Percentiles rank a stretch among this genome's conserved stretches.
These are phyloP conservation scores for Thecocarcelia acutangulata DNA, from an alignment of 2,888 invertebrate species.

Conservation along the genomic window DNA sequence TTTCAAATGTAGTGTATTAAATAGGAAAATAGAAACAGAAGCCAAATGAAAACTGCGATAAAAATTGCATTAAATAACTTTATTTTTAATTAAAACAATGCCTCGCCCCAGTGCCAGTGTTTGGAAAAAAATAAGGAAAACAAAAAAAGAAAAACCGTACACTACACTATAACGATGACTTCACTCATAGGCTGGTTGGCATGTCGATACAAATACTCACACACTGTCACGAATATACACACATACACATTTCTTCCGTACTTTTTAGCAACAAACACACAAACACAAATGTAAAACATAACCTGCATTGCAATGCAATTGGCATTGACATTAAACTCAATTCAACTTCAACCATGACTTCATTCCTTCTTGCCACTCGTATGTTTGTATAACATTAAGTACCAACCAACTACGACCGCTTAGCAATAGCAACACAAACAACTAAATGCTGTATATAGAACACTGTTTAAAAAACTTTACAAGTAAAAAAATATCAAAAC, in stretches of 20 bases:
- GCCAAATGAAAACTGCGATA: conserved; percentile 33
- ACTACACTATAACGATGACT: conserved; percentile 64
- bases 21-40: conserved; percentile 4
- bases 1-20: conserved; percentile 4
- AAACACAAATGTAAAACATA: conserved; percentile 17
- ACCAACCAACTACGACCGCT: conserved; percentile 22
- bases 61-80: conserved; percentile 57
- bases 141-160: neutral
- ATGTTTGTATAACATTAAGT: conserved; percentile 29
- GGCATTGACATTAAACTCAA: conserved; percentile 72
- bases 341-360: conserved; percentile 70
- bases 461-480: conserved; percentile 24
- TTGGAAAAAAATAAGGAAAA: conserved; percentile 10
- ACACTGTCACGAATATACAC: conserved; percentile 21
- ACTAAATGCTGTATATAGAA: conserved; percentile 41
- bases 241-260: conserved; percentile 37
- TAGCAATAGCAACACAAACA: conserved; percentile 34
- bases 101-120: conserved; percentile 56
- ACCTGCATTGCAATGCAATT: conserved; percentile 63
- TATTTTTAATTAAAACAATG: conserved; percentile 64
- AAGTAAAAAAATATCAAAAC: conserved; percentile 44
- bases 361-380: conserved; percentile 69
- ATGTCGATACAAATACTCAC: conserved; percentile 26
- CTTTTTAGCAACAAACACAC: neutral
- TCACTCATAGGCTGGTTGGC: conserved; percentile 48